Evolutionary conservation across 2,888 invertebrate genomes (phyloP).

Genomic region (Limnephilus auricula): DNA sequence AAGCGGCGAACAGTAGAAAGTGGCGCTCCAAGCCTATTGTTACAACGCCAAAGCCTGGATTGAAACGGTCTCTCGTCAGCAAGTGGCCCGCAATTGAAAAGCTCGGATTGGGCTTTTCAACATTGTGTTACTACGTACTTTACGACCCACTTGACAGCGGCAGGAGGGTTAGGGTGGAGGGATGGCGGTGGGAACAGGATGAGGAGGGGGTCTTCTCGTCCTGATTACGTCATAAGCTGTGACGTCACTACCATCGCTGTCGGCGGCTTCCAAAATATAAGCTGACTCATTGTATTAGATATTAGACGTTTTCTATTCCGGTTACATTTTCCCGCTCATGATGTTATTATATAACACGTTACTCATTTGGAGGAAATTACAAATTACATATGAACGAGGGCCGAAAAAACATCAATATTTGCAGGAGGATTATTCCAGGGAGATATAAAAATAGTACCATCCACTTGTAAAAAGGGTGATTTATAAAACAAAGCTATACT

Average conservation of each 20-base stretch:
- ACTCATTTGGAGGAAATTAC: background rate
- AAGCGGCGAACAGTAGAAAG: background rate
- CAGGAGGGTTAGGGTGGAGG: background rate
- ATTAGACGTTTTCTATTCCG: background rate
- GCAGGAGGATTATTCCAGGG: background rate
- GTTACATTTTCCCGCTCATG: background rate
- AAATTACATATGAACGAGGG: background rate
- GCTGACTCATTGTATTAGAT: background rate
- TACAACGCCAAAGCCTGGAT: background rate
- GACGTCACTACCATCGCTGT: constrained; percentile 8
- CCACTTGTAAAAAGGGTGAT: background rate
- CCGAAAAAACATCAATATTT: background rate
- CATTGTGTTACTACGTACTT: constrained; percentile 22
- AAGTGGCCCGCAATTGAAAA: background rate
- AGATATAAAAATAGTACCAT: background rate
- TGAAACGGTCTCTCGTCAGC: background rate
- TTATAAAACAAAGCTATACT: background rate
- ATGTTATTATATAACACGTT: background rate
- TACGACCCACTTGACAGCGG: background rate
- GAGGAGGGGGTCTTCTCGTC: background rate
- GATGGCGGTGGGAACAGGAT: background rate
- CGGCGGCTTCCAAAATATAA: background rate
- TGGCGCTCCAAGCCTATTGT: background rate
- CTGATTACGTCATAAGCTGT: constrained; percentile 30
- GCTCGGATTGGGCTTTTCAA: constrained; percentile 26